These are phyloP conservation scores for Chaetodon trifascialis DNA, from an alignment of 2,113 vertebrate genomes.

Conservation along the genomic window DNA sequence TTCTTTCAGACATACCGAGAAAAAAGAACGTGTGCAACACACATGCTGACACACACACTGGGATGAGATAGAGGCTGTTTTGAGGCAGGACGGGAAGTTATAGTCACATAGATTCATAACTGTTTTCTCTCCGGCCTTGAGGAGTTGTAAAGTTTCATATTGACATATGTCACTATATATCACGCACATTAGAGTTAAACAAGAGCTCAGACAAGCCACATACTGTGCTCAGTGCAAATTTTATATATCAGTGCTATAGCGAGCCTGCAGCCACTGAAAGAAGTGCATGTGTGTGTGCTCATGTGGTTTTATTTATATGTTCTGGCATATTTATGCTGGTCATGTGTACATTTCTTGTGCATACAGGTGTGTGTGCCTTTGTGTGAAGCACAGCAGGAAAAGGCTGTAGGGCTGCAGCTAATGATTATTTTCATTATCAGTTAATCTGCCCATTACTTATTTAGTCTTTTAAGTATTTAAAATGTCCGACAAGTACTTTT, in stretches of 20 bases:
- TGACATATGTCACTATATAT: constrained; percentile 50
- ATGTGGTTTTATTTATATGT: constrained; percentile 5
- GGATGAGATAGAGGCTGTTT: constrained; percentile 43
- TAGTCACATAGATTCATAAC: constrained; percentile 47
- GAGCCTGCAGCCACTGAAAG: constrained; percentile 13
- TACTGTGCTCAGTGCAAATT: constrained; percentile 39
- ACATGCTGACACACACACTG: constrained; percentile 25
- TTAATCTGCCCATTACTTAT: not conserved
- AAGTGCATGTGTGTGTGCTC: constrained; percentile 6
- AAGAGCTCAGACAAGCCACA: constrained; percentile 36
- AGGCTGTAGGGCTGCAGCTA: not conserved
- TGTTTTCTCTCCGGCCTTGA: constrained; percentile 47
- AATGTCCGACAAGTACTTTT: not conserved
- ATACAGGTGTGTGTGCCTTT: constrained; percentile 9
- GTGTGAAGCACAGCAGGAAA: not conserved
- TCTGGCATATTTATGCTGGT: not conserved
- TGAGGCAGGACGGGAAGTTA: not conserved
- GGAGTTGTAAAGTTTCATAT: constrained; percentile 50
- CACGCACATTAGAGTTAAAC: constrained; percentile 44
- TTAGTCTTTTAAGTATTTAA: not conserved
- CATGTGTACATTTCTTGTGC: not conserved
- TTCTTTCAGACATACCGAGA: not conserved
- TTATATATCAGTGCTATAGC: constrained; percentile 14
- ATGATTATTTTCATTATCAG: not conserved
- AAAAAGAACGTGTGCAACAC: constrained; percentile 7